Base-by-base conservation (phyloP, 2,888 invertebrate genomes). In the Clitarchus hookeri region DNA sequence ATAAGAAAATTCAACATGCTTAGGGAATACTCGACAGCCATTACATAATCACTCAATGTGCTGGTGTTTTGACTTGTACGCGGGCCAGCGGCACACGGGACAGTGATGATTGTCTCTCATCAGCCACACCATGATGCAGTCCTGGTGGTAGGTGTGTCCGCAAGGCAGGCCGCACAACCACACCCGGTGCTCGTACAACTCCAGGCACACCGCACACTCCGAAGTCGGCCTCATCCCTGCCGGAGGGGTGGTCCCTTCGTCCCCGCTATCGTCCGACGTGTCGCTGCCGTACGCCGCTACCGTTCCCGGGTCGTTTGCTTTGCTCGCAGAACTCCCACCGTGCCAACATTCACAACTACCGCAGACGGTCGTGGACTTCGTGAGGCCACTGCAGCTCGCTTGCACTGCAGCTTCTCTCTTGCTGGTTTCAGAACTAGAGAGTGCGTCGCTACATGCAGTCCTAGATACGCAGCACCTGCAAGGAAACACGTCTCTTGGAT, bases 51-150 rank as follows among this genome's bases (percentile, higher is more conserved):
- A 65, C 23, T 65, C 65, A n/a, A 23, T 19, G n/a, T n/a, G 65
- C 65, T 8, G 65, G n/a, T 84, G 86, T 83, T 88, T 88, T n/a
- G 77, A 78, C 87, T 90, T 90, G 89, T 92, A 93, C 0, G 93
- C 91, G n/a, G 93, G 92, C 92, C 93, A 93, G 13, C 93, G 90
- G 88, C 93, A 93, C 19, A 92, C 91, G 3, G 93, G 93, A 88
- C 93, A 93, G 87, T 92, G 92, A 88, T 93, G 93, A 88, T 93
- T 92, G 88, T 93, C 93, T 85, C 92, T 89, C 11, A 90, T 90
- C 23, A 93, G 90, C 93, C 93, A 93, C 23, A 90, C 89, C 88
- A 92, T 89, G 80, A 93, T 92, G 89, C 93, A 93, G n/a, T 90
- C 88, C 87, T 92, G 91, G 88, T 93, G 93, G 89, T 92, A 93